phyloP scores from a whole-genome alignment of 2,797 vertebrate species.

The Macroramphosus scolopax region DNA sequence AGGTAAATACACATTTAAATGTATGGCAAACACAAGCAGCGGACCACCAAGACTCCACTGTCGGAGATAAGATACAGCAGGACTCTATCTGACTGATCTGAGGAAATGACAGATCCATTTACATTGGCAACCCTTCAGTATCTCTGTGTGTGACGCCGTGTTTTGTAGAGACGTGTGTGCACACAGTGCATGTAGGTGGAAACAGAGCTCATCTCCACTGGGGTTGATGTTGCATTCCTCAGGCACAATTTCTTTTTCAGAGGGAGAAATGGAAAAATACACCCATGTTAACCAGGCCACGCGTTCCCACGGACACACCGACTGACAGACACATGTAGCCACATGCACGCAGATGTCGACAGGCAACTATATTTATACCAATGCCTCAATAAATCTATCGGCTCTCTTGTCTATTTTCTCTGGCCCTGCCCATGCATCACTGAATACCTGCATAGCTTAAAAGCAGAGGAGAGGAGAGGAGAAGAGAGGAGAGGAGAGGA shows the following conservation, averaged over 20 bases:
- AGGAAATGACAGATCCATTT: conserved; percentile 61
- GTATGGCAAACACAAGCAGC: conserved; percentile 19
- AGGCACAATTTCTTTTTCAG: conserved; percentile 45
- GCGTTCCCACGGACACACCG: conserved; percentile 18
- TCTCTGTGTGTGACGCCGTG: conserved; percentile 31
- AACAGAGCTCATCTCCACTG: conserved; percentile 43
- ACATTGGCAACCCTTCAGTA: conserved; percentile 66
- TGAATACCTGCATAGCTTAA: no score
- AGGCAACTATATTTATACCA: conserved; percentile 69
- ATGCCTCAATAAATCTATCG: conserved; percentile 70
- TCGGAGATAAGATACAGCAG: conserved; percentile 26
- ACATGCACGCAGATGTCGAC: conserved; percentile 66
- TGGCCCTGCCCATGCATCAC: conserved; percentile 49
- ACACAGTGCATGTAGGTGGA: conserved; percentile 44
- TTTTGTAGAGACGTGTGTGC: conserved; percentile 9
- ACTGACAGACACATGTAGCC: conserved; percentile 52
- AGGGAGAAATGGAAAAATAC: conserved; percentile 65
- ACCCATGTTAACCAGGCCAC: conserved; percentile 48
- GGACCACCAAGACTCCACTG: conserved; percentile 47
- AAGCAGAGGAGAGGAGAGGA: conserved; percentile 12
- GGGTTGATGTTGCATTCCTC: conserved; percentile 53
- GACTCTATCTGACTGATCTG: conserved; percentile 56
- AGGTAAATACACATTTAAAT: conserved; percentile 15
- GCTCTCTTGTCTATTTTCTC: conserved; percentile 68
- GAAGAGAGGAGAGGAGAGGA: neutral